A percentile compares a stretch with the other conserved stretches of the same genome.
phyloP scores from a whole-genome alignment of 2,888 invertebrate genomes.

The Horisme vitalbata region DNA sequence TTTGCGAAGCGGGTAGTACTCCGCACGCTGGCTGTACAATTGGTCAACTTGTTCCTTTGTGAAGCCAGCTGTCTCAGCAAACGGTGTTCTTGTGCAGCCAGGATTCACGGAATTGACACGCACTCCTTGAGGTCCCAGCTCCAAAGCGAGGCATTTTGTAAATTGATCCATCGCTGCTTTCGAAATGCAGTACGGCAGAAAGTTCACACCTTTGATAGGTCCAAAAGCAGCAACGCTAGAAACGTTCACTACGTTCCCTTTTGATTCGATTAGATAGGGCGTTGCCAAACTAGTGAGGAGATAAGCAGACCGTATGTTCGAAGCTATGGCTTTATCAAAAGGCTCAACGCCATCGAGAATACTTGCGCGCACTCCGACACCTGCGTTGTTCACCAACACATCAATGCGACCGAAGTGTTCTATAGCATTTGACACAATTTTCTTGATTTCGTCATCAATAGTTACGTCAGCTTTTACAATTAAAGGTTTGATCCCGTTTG shows the following conservation, averaged over 20 bases:
- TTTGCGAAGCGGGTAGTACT: conserved; percentile 93
- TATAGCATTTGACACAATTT: conserved; percentile 86
- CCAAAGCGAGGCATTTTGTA: conserved; percentile 93
- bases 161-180: conserved; percentile 97
- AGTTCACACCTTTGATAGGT: conserved; percentile 83
- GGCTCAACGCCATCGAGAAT: conserved; percentile 92
- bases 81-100: conserved; percentile 92
- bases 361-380: conserved; percentile 87
- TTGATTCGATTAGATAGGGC: conserved; percentile 89
- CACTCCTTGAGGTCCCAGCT: conserved; percentile 88
- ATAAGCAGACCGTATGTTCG: conserved; percentile 90
- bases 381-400: conserved; percentile 93
- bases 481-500: conserved; percentile 72
- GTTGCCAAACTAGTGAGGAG: conserved; percentile 91
- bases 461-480: conserved; percentile 85
- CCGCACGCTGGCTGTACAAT: conserved; percentile 90
- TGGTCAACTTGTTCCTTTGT: conserved; percentile 80
- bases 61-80: conserved; percentile 86
- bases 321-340: conserved; percentile 92
- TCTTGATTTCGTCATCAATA: conserved; percentile 85
- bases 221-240: conserved; percentile 93
- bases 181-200: conserved; percentile 94
- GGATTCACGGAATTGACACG: conserved; percentile 96
- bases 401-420: conserved; percentile 87
- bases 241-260: conserved; percentile 95